phyloP scores from a whole-genome alignment of 2,888 invertebrate genomes.

The Agrotis puta region DNA sequence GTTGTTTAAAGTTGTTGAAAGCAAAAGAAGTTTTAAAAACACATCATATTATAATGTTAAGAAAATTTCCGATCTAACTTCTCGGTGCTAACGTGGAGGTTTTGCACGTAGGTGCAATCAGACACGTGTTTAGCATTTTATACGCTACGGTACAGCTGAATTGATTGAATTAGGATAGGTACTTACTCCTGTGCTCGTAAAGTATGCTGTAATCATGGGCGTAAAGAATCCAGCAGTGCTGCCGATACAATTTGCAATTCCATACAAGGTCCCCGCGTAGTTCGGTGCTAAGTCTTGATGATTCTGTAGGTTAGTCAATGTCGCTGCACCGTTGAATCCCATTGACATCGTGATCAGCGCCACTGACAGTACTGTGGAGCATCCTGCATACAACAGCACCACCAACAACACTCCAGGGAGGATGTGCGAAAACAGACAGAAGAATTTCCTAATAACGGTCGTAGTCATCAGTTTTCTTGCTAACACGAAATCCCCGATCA shows the following conservation, averaged over 20 bases:
- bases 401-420: slow-evolving; percentile 89
- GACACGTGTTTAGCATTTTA: not conserved
- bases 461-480: slow-evolving; percentile 83
- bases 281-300: slow-evolving; percentile 95
- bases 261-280: slow-evolving; percentile 94
- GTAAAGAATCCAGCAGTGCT: slow-evolving; percentile 94
- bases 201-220: slow-evolving; percentile 93
- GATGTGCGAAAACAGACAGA: slow-evolving; percentile 92
- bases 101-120: not conserved
- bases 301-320: slow-evolving; percentile 92
- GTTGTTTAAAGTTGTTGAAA: slow-evolving; percentile 11
- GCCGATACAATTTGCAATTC: slow-evolving; percentile 94
- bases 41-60: slow-evolving; percentile 7
- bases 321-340: slow-evolving; percentile 92
- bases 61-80: slow-evolving; percentile 1
- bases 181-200: slow-evolving; percentile 90
- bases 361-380: slow-evolving; percentile 92
- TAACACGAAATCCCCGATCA: slow-evolving; percentile 92
- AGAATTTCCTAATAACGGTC: slow-evolving; percentile 91
- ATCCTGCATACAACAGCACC: slow-evolving; percentile 91
- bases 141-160: not conserved
- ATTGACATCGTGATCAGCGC: slow-evolving; percentile 92
- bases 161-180: slow-evolving; percentile 20
- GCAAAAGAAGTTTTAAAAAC: slow-evolving; percentile 5
- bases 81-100: not conserved